Evolutionary conservation across 2,113 vertebrate genomes (phyloP).

Genomic region (Ciconia boyciana): DNA sequence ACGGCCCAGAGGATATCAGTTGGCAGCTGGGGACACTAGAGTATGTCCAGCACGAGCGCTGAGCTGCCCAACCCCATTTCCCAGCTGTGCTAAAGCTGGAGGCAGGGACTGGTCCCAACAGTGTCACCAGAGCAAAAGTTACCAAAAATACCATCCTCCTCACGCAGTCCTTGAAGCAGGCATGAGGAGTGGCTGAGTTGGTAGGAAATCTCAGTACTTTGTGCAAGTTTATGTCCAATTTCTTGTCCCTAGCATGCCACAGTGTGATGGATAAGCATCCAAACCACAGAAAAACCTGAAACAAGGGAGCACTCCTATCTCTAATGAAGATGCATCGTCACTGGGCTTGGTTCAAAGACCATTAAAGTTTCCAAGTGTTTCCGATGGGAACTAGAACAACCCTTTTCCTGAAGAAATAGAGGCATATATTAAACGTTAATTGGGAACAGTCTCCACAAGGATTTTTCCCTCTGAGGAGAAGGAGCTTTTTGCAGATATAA

Average conservation of each 20-base stretch:
- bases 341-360: slow-evolving; percentile 9
- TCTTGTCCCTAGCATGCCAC: neutral
- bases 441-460: slow-evolving; percentile 19
- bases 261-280: slow-evolving; percentile 4
- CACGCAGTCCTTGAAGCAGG: neutral
- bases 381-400: neutral
- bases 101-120: neutral
- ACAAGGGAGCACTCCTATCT: neutral
- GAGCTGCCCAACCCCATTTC: neutral
- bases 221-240: neutral
- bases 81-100: neutral
- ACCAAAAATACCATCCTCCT: neutral
- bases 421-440: slow-evolving; percentile 54
- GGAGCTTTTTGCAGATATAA: slow-evolving; percentile 41
- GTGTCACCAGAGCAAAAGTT: neutral
- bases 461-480: slow-evolving; percentile 32
- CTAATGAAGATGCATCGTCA: slow-evolving; percentile 43
- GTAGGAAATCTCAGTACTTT: neutral
- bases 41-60: neutral
- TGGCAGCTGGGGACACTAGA: neutral
- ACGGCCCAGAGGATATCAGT: neutral
- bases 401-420: neutral
- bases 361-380: neutral
- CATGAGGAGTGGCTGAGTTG: accelerated
- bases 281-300: neutral